phyloP scores from a whole-genome alignment of 1,140 invertebrate genomes.

The Formica exsecta region DNA sequence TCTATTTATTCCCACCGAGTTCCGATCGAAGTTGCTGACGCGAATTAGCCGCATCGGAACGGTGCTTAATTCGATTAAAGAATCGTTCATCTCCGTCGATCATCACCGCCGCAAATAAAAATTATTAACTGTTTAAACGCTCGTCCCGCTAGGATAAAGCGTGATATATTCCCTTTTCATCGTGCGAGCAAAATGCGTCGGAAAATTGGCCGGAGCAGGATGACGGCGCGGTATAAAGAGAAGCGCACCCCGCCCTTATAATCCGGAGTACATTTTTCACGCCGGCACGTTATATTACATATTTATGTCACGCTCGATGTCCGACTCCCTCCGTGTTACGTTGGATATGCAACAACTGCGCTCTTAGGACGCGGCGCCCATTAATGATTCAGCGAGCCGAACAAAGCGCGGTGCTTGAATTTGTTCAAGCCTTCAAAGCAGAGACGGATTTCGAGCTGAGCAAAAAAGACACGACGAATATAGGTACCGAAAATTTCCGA shows the following conservation, averaged over 20 bases:
- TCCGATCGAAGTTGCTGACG: conserved; percentile 28
- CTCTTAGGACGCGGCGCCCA: conserved; percentile 67
- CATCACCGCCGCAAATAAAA: conserved; percentile 17
- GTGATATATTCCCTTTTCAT: conserved; percentile 43
- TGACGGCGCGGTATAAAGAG: conserved; percentile 44
- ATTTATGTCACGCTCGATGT: conserved; percentile 75
- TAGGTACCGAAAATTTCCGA: conserved; percentile 29
- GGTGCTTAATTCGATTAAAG: conserved; percentile 39
- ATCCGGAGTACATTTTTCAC: conserved; percentile 75
- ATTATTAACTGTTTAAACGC: conserved; percentile 47
- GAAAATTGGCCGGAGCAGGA: conserved; percentile 35
- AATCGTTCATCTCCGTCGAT: conserved; percentile 26
- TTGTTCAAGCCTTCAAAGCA: conserved; percentile 40
- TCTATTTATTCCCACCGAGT: conserved; percentile 38
- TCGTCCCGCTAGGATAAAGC: not conserved
- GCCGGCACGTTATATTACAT: conserved; percentile 73
- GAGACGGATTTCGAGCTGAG: not conserved
- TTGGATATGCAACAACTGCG: conserved; percentile 72
- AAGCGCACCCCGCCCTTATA: conserved; percentile 59
- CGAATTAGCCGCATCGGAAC: conserved; percentile 30
- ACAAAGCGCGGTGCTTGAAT: conserved; percentile 74
- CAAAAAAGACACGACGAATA: not conserved
- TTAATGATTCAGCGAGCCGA: conserved; percentile 75
- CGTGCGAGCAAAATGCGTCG: conserved; percentile 29
- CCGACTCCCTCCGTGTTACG: conserved; percentile 71